Evolutionary conservation across 2,888 invertebrate genomes (phyloP), one percentile per base, ranked within the genome.

Genomic region (Drosophila mercatorum): DNA sequence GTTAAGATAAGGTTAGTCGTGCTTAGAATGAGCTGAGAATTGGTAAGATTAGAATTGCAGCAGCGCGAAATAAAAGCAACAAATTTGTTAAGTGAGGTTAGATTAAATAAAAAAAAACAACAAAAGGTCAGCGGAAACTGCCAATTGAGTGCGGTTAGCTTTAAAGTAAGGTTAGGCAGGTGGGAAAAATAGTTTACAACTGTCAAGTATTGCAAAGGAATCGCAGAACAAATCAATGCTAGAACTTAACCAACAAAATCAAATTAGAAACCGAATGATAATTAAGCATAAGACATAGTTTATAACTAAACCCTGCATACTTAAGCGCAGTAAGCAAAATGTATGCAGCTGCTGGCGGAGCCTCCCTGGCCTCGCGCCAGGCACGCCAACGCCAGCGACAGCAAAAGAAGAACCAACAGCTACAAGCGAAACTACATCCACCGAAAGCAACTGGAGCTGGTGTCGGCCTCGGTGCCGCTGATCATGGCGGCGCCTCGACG

Each of bases 271-370:
- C 44, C 63, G 74, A 70, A 70, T 78, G 79, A 62, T 61, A 67
- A 61, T 49, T 68, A 59, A 58, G 46, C 58, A 38, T 56, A 55
- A 14, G 28, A 34, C 34, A 65, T 77, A 80, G 78, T 61, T 26
- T 56, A 44, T 73, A 77, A 73, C 57, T 66, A 61, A 55, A 60
- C 41, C 52, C 61, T 0, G 34, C 79, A 70, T 36, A 60, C 47
- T 55, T 77, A 61, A 78, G 68, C 36, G 26, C 28, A 55, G 4
- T 17, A 49, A 62, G 63, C 72, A 80, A 72, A 56, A 97, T 97
- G 97, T 97, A 97, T 95, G 97, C 97, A 92, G 97, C 97, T 92
- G 97, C 97, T 92, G 97, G 97, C 93, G 97, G 97, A 93, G 96
- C 97, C 91, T 96, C 96, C 92, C 94, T 97, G 93, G 97, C 97